A percentile compares a stretch with the other conserved stretches of the same genome.
These are phyloP conservation scores for Drosophila leontia DNA, from an alignment of 1,140 invertebrate species.

Conservation along the genomic window DNA sequence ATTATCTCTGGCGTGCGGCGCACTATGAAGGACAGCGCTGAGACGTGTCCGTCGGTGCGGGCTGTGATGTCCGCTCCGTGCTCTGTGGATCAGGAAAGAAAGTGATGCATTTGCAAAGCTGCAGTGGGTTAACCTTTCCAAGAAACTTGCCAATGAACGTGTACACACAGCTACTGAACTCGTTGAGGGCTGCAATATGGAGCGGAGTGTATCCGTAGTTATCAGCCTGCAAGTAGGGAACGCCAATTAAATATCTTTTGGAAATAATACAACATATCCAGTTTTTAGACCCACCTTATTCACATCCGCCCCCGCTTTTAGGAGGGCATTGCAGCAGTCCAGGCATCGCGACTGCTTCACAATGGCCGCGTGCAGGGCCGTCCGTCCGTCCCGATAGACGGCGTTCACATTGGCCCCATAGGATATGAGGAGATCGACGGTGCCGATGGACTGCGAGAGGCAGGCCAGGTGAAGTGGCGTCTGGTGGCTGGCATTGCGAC, in stretches of 20 bases:
- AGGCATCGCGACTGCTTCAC: conserved; percentile 90
- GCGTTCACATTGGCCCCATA: conserved; percentile 88
- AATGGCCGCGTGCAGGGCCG: conserved; percentile 91
- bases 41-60: conserved; percentile 91
- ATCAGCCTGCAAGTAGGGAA: conserved; percentile 85
- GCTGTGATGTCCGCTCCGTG: conserved; percentile 93
- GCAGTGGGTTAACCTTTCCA: too few relatives aligned
- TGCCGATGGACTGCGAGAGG: conserved; percentile 90
- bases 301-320: conserved; percentile 90
- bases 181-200: conserved; percentile 93
- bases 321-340: conserved; percentile 89
- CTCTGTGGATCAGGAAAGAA: conserved; percentile 83
- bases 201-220: conserved; percentile 92
- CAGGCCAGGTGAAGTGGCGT: conserved; percentile 92
- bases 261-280: not conserved
- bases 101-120: not conserved
- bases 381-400: conserved; percentile 89
- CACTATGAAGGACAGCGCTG: conserved; percentile 92
- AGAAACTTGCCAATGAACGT: conserved; percentile 88
- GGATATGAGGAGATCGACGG: conserved; percentile 88
- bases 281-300: conserved; percentile 86
- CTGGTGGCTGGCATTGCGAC: conserved; percentile 90
- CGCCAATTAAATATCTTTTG: not conserved
- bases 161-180: conserved; percentile 91
- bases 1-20: conserved; percentile 92